Evolutionary conservation across 2,888 invertebrate genomes (phyloP).

Genomic region (Rutpela maculata): DNA sequence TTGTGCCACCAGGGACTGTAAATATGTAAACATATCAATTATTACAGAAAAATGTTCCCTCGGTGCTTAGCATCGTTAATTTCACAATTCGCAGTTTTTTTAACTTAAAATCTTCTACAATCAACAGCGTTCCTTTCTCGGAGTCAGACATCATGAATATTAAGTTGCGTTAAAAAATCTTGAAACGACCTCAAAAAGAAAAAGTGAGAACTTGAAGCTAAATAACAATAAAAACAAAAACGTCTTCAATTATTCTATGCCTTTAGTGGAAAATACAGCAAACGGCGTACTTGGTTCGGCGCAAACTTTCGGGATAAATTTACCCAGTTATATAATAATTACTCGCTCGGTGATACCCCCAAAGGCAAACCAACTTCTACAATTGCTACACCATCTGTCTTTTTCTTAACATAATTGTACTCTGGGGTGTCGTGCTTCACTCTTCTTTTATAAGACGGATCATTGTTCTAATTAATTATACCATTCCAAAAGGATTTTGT

Average conservation of each 20-base stretch:
- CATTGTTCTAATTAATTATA: conserved; percentile 26
- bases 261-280: conserved; percentile 15
- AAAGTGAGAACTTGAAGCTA: neutral
- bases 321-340: conserved; percentile 36
- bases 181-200: neutral
- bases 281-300: neutral
- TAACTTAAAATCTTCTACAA: too few relatives aligned
- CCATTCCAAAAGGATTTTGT: neutral
- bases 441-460: conserved; percentile 2
- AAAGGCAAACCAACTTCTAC: conserved; percentile 38
- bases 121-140: too few relatives aligned
- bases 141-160: too few relatives aligned
- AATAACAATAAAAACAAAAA: conserved; percentile 20
- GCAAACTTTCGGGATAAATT: conserved; percentile 35
- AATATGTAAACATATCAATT: too few relatives aligned
- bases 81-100: too few relatives aligned
- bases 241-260: neutral
- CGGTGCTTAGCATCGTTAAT: too few relatives aligned
- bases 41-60: too few relatives aligned
- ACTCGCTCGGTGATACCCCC: conserved; percentile 23
- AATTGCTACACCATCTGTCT: conserved; percentile 30
- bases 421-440: conserved; percentile 1
- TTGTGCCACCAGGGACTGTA: too few relatives aligned
- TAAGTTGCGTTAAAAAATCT: too few relatives aligned
- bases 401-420: conserved; percentile 30